Base-by-base conservation (phyloP, 2,113 vertebrate genomes). In the Ceyx margarethae region DNA sequence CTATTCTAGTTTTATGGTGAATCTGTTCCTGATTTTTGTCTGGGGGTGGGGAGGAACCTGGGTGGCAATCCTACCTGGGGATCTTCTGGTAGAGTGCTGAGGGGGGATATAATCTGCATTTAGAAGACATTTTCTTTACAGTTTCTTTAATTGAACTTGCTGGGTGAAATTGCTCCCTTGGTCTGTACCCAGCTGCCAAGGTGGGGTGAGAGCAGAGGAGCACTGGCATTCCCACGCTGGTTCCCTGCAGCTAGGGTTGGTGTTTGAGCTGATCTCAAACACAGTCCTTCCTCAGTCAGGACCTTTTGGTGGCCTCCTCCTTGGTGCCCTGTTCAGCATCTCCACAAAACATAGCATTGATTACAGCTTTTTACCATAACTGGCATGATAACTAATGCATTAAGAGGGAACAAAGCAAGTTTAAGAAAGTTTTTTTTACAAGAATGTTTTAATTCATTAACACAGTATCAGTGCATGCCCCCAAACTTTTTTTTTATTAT, bases 1-100 rank as follows among this genome's bases (percentile, higher is more conserved):
- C 88, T 95, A 26, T 91, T 92, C 35, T 35, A 26, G 51, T 85
- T 89, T 90, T 66, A 28, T 19, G 2, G 46, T 89, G 90, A 82
- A 73, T 60, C 18, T 90, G 74, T 77, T 50, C 61, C 77, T 60
- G 62, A 28, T 89, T 92, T 92, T 79, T 67, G 26, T n/a, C 11
- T 17, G n/a, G 40, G 54, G 26, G 10, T 82, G 73, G 92, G 80
- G 68, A 66, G 33, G 69, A 90, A 14, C 74, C 64, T n/a, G 87
- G 74, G 28, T 61, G 48, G 16, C 72, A 82, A 64, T 88, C 66
- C 78, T 92, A 45, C 13, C 28, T 72, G 86, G 42, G 35, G 19
- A 29, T 67, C 35, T 77, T 66, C 37, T 56, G 9, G 37, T 13
- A 3, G 25, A 23, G 22, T 13, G 9, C 5, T 2, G 11, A 4